A percentile compares a stretch with the other conserved stretches of the same genome.
phyloP scores from a whole-genome alignment of 2,888 invertebrate species.

The Chrysodeixis includens region DNA sequence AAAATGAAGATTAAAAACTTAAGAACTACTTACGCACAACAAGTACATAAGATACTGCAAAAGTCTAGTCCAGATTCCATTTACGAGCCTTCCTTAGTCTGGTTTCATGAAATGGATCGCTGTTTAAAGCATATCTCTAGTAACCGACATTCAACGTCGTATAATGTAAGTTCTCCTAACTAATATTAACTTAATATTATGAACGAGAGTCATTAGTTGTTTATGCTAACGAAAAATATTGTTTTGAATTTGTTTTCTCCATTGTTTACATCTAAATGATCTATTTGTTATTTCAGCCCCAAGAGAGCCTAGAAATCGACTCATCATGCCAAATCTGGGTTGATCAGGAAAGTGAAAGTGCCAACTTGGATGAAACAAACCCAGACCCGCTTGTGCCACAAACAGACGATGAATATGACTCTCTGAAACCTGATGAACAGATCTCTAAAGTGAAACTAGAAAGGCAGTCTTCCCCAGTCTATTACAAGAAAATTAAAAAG shows the following conservation, averaged over 20 bases:
- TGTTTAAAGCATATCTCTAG: conserved; percentile 78
- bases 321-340: conserved; percentile 77
- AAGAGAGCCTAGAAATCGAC: conserved; percentile 71
- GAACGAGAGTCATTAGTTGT: not conserved
- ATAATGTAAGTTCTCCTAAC: conserved; percentile 46
- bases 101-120: conserved; percentile 84
- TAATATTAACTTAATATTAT: not conserved
- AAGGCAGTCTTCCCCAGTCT: conserved; percentile 49
- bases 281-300: conserved; percentile 59
- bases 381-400: conserved; percentile 73
- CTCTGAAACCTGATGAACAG: conserved; percentile 56
- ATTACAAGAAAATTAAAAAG: conserved; percentile 70
- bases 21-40: conserved; percentile 84
- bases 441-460: conserved; percentile 62
- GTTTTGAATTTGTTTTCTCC: not conserved
- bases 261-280: no score
- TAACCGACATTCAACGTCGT: conserved; percentile 65
- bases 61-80: conserved; percentile 78
- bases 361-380: conserved; percentile 65
- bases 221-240: conserved; percentile 14
- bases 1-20: conserved; percentile 86
- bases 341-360: conserved; percentile 66
- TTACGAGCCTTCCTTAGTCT: conserved; percentile 78
- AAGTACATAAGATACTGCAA: conserved; percentile 82
- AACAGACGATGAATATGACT: conserved; percentile 72